These are phyloP conservation scores for Etia nguti DNA, from an alignment of 2,113 vertebrate species.

Conservation along the genomic window DNA sequence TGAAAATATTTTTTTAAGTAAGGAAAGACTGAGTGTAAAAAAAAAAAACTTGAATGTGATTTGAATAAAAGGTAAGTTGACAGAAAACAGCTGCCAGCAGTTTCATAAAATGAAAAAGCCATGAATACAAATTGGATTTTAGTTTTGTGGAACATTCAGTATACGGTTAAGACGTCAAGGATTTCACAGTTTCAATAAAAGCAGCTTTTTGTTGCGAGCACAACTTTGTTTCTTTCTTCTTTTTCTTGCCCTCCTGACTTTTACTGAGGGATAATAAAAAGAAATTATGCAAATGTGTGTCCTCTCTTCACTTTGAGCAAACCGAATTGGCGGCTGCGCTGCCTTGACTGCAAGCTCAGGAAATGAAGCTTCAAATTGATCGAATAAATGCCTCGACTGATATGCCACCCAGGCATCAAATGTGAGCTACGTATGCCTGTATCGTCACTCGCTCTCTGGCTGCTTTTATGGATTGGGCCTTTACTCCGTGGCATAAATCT, in stretches of 20 bases:
- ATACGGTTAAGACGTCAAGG: neutral
- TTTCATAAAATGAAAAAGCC: conserved; percentile 28
- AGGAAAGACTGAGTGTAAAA: neutral
- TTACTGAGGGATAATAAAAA: neutral
- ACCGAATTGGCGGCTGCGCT: neutral
- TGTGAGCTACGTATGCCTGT: neutral
- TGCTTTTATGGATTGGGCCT: conserved; percentile 31
- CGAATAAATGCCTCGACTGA: conserved; percentile 1
- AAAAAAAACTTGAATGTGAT: neutral
- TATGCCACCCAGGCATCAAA: neutral
- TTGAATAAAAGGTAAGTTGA: conserved; percentile 27
- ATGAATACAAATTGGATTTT: conserved; percentile 59
- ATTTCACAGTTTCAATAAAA: conserved; percentile 14
- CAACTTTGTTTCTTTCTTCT: neutral
- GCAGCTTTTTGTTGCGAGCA: conserved; percentile 11
- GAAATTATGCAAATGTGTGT: conserved; percentile 5
- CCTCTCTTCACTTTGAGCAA: neutral
- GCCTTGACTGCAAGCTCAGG: neutral
- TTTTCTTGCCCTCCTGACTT: neutral
- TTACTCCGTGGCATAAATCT: conserved; percentile 50
- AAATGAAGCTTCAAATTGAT: conserved; percentile 13
- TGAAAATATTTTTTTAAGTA: neutral
- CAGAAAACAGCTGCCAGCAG: conserved; percentile 23
- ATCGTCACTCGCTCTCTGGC: conserved; percentile 7
- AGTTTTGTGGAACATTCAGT: conserved; percentile 23